Base-by-base conservation (phyloP, 2,113 vertebrate species). In the Trachemys scripta region DNA sequence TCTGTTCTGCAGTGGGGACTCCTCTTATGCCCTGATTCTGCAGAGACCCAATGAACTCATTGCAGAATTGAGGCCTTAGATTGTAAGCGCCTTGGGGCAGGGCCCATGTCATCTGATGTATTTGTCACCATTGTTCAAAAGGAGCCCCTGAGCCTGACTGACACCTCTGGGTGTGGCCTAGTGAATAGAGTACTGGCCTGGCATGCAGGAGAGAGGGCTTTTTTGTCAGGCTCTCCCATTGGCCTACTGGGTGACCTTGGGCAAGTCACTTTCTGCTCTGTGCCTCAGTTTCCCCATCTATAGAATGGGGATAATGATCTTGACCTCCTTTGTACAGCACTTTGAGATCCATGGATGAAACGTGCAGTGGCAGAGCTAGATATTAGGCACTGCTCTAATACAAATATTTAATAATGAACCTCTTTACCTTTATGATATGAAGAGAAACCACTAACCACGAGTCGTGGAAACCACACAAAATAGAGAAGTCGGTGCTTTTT, bases 1-100 rank as follows among this genome's bases (percentile, higher is more conserved):
- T 42, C 45, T 45, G 24, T 59, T 59, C n/a, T 4, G 0, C 8
- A 2, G 10, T 29, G 54, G 75, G 7, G 5, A 0, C 0, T 51
- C 24, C 6, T 50, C 62, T 75, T 75, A 8, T 5, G 29, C 31
- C 11, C 38, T 7, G 0, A 69, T 53, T 31, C 79, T 84, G 54
- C 29, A 53, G 88, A 72, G n/a, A 0, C 8, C 29, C 9, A 0
- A 0, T 9, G 79, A 80, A 57, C 82, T 75, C 59, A 10, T 79
- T 3, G 1, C 9, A 11, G 13, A 59, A 47, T 54, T 56, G 81
- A n/a, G 27, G 35, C 10, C 8, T 2, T 0, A 24, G 20, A 4
- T 8, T 42, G 80, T 9, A 53, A 54, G 51, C 17, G 8, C 0
- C 51, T 1, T 12, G 16, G 42, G 19, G 2, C 5, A 2, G 45